A percentile compares a stretch with the other conserved stretches of the same genome.
Evolutionary conservation across 35 echinoderm and acorn worm genomes (phyloP).

Genomic region (Eucidaris tribuloides): DNA sequence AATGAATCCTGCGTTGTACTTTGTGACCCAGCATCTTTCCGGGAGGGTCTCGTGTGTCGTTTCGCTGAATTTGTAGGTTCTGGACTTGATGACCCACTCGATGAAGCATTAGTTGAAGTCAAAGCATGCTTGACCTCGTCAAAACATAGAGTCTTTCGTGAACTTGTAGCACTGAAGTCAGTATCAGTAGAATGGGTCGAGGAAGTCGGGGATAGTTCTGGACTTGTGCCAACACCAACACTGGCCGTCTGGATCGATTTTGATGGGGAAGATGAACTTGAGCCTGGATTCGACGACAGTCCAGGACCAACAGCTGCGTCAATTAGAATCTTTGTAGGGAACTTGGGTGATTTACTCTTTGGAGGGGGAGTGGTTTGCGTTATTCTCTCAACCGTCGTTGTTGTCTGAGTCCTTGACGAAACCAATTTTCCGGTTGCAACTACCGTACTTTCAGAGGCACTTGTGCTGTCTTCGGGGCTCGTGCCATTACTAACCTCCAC

Average conservation of each 20-base stretch:
- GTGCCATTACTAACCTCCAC: background rate
- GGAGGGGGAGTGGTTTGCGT: constrained; percentile 17
- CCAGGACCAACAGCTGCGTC: constrained; percentile 51
- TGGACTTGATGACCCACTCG: constrained; percentile 64
- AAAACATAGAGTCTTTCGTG: background rate
- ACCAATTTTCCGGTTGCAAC: background rate
- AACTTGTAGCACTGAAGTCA: constrained; percentile 19
- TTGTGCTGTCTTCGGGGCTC: constrained; percentile 25
- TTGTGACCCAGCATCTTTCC: constrained; percentile 11
- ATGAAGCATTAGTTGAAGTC: constrained; percentile 47
- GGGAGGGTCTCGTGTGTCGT: constrained; percentile 19
- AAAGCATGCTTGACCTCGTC: background rate
- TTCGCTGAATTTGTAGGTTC: constrained; percentile 13
- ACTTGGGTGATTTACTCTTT: background rate
- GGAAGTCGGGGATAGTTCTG: constrained; percentile 54
- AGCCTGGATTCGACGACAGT: constrained; percentile 19
- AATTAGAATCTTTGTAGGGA: constrained; percentile 3
- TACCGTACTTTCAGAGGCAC: constrained; percentile 8
- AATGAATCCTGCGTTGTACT: background rate
- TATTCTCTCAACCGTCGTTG: background rate
- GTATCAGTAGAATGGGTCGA: constrained; percentile 60
- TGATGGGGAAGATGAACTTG: constrained; percentile 15
- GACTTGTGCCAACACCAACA: constrained; percentile 63
- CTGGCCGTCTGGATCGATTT: constrained; percentile 38
- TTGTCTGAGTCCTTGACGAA: background rate